These are phyloP conservation scores for Callimorpha dominula DNA, from an alignment of 2,888 invertebrate genomes.

Conservation along the genomic window DNA sequence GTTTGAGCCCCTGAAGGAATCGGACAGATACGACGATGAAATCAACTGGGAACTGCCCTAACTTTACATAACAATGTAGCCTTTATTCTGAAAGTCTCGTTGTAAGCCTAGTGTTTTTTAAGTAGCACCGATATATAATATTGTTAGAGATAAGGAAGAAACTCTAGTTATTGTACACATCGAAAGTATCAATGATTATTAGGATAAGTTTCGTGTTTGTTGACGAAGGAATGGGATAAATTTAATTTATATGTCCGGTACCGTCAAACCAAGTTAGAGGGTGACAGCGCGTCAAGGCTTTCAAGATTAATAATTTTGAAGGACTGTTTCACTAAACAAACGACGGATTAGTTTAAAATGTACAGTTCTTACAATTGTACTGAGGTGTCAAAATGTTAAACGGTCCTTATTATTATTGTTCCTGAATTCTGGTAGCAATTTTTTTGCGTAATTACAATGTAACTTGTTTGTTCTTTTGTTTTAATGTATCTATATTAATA, in stretches of 20 bases:
- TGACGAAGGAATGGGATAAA: neutral
- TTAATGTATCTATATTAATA: neutral
- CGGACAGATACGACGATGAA: slow-evolving; percentile 88
- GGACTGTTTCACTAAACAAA: neutral
- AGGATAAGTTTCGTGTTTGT: neutral
- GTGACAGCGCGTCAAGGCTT: neutral
- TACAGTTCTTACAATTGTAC: neutral
- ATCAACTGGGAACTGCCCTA: slow-evolving; percentile 89
- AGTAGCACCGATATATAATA: slow-evolving; percentile 5
- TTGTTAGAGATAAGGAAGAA: slow-evolving; percentile 1
- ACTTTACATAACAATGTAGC: slow-evolving; percentile 36
- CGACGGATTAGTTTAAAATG: neutral
- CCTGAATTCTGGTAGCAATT: neutral
- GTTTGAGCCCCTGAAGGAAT: slow-evolving; percentile 81
- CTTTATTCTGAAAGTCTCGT: slow-evolving; percentile 21
- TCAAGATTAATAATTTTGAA: slow-evolving; percentile 9
- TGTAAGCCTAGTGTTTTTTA: slow-evolving; percentile 11
- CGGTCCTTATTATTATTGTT: neutral
- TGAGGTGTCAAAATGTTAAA: neutral
- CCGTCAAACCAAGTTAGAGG: neutral
- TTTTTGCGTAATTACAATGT: neutral
- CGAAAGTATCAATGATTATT: neutral
- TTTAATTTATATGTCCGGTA: neutral
- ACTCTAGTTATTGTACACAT: neutral
- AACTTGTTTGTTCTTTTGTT: neutral